Conservation (phyloP, 2,797 vertebrate genomes). For the Brachyalestes nurse region DNA sequence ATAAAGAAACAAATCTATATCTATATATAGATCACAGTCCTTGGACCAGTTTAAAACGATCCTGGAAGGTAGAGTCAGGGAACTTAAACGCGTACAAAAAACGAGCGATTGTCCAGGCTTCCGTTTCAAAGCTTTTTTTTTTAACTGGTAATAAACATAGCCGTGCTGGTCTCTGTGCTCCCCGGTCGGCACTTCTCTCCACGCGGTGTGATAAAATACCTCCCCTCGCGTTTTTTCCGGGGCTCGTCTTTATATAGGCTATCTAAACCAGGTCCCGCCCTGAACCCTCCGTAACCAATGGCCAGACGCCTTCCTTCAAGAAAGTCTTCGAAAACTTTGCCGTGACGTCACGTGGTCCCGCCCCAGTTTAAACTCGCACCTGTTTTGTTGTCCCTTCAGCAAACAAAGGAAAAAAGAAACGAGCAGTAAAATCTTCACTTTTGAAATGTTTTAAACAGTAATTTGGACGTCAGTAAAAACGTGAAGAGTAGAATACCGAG, state of each 20-base stretch:
- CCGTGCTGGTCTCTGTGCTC: slow-evolving; percentile 12
- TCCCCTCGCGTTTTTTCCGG: slow-evolving; percentile 45
- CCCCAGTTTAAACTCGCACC: slow-evolving; percentile 69
- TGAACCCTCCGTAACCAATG: slow-evolving; percentile 53
- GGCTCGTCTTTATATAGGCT: slow-evolving; percentile 63
- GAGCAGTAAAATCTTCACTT: background rate
- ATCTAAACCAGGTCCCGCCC: slow-evolving; percentile 42
- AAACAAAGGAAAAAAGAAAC: slow-evolving; percentile 70
- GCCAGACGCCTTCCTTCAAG: background rate
- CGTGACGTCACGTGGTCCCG: slow-evolving; percentile 20
- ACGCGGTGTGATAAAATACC: slow-evolving; percentile 14
- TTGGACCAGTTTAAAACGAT: slow-evolving; percentile 5
- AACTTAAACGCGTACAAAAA: background rate
- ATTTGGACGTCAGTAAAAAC: background rate
- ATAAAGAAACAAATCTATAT: background rate
- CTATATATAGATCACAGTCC: background rate
- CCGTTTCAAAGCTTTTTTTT: slow-evolving; percentile 16
- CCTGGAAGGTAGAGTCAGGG: background rate
- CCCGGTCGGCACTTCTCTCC: background rate
- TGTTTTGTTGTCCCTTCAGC: slow-evolving; percentile 77
- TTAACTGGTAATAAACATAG: slow-evolving; percentile 27
- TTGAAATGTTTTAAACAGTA: background rate
- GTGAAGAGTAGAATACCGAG: background rate
- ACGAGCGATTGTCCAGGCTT: slow-evolving; percentile 14
- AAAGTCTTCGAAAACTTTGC: slow-evolving; percentile 36